Evolutionary conservation across 2,113 vertebrate species (phyloP), one percentile per base, ranked within the genome.

Genomic region (Girardinichthys multiradiatus): DNA sequence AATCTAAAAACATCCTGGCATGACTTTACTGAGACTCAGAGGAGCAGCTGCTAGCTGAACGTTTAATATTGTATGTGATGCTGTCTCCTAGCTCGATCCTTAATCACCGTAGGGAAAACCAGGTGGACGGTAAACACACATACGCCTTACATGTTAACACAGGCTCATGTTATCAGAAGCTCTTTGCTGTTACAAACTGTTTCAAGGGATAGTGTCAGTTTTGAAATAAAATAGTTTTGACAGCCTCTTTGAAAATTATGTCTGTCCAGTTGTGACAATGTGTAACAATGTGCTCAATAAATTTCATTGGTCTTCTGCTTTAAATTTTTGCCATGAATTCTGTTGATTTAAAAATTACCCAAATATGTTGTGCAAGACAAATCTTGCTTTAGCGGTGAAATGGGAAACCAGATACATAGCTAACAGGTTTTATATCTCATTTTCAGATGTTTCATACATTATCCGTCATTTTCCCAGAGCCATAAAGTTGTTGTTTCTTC

Each of bases 31-130:
- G 29, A 19, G 60, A 51, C 48, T 64, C 62, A 37, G 65, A 33
- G 59, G 51, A 64, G 64, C 63, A 76, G 59, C 77, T 57, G 14
- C 37, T 28, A 33, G 51, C 72, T 51, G 33, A 31, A 61, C 37
- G 12, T 68, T 76, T 42, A 79, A 83, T 78, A 62, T 82, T 83
- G 79, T 2, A 76, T 71, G 66, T 72, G 74, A 21, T 57, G 57
- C 39, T 31, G 29, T 48, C 63, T 39, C 27, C 72, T 33, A 28
- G 29, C 48, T 37, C 15, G 68, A 58, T 37, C 59, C 21, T 64
- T 59, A 54, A 75, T 57, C 67, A 31, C 68, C 21, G 5, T 59
- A 54, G 59, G 28, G 42, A 57, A 51, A 17, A 27, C 15, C 54
- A 35, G 39, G 57, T 19, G 3, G 4, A 0, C 33, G 30, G 60